Evolutionary conservation across 2,113 vertebrate species (phyloP).

Genomic region (Thalassarche chlororhynchos): DNA sequence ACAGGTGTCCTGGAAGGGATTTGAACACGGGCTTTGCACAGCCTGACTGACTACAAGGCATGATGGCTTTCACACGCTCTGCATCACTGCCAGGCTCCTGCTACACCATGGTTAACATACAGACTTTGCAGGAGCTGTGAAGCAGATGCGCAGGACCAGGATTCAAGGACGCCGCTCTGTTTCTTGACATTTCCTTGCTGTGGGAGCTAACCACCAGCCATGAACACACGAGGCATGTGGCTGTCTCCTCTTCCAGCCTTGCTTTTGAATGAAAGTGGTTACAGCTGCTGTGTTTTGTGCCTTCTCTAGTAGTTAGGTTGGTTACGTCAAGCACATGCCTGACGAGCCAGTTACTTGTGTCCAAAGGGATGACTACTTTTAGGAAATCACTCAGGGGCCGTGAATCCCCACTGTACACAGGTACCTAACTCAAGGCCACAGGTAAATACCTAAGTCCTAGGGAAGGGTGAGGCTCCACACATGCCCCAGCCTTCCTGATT

Average conservation of each 20-base stretch:
- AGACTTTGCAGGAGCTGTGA: not conserved
- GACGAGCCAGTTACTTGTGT: not conserved
- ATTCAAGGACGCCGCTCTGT: not conserved
- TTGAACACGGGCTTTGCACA: not conserved
- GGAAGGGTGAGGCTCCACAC: not conserved
- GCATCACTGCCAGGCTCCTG: not conserved
- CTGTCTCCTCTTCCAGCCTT: not conserved
- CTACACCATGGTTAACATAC: no score
- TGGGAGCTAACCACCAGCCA: not conserved
- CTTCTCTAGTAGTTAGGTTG: not conserved
- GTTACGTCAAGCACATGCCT: not conserved
- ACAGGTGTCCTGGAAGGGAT: not conserved
- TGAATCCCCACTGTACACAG: not conserved
- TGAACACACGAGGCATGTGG: accelerated
- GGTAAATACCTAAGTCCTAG: not conserved
- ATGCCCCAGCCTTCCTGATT: not conserved
- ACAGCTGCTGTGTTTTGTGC: not conserved
- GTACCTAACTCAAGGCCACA: not conserved
- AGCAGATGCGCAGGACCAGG: not conserved
- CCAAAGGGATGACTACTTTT: not conserved
- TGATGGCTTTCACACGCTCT: not conserved
- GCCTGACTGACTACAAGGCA: not conserved
- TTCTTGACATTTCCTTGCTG: not conserved
- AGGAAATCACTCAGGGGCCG: not conserved
- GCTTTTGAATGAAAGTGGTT: not conserved